A percentile compares a stretch with the other conserved stretches of the same genome.
These are phyloP conservation scores for Paralichthys olivaceus DNA, from an alignment of 2,113 vertebrate genomes.

Conservation along the genomic window DNA sequence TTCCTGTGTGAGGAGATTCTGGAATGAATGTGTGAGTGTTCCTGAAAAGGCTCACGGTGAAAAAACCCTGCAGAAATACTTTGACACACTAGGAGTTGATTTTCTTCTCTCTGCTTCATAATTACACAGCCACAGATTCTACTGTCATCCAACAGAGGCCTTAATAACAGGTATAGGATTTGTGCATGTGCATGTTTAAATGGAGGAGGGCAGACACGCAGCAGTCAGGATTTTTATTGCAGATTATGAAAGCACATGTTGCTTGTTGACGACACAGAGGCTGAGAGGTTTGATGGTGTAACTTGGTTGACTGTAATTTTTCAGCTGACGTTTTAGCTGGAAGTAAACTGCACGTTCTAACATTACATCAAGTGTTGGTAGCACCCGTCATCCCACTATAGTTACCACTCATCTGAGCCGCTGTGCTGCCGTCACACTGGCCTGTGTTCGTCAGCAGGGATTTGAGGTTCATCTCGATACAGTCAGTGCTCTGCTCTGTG, in stretches of 20 bases:
- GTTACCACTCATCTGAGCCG: background rate
- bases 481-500: conserved; percentile 3
- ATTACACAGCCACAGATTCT: background rate
- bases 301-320: conserved; percentile 2
- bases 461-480: conserved; percentile 7
- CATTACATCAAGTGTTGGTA: background rate
- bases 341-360: background rate
- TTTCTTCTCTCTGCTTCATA: background rate
- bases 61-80: background rate
- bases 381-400: background rate
- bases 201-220: background rate
- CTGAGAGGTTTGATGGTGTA: background rate
- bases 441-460: conserved; percentile 37
- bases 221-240: background rate
- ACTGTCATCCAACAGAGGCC: background rate
- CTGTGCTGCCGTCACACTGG: background rate
- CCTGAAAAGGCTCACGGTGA: background rate
- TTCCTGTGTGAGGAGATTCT: background rate
- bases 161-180: background rate
- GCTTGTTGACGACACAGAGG: background rate
- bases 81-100: background rate
- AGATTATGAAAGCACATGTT: background rate
- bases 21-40: background rate
- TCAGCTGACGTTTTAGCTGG: background rate
- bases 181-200: background rate